phyloP scores from a whole-genome alignment of 2,113 vertebrate genomes.

The Isurus oxyrinchus region DNA sequence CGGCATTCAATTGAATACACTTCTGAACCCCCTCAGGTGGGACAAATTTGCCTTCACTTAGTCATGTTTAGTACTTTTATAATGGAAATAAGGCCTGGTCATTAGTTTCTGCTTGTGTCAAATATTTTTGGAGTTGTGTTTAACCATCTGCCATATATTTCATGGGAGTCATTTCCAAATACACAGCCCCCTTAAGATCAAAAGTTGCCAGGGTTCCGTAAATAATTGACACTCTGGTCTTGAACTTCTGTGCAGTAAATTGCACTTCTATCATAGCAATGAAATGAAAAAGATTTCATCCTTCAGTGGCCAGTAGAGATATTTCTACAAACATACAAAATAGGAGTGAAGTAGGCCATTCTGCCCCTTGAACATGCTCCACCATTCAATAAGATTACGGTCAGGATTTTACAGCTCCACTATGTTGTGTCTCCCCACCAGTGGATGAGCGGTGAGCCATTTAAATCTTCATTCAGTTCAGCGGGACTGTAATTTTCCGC shows the following conservation, averaged over 20 bases:
- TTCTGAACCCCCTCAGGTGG: not conserved
- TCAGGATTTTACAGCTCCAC: too few species aligned
- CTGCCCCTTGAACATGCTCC: too few species aligned
- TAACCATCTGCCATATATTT: not conserved
- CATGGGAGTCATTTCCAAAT: not conserved
- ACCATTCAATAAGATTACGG: too few species aligned
- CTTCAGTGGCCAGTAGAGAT: not conserved
- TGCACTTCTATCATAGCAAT: not conserved
- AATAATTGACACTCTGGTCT: not conserved
- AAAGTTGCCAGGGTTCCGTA: not conserved
- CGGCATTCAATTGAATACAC: not conserved
- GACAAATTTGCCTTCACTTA: not conserved
- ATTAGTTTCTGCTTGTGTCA: not conserved
- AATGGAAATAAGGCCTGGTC: not conserved
- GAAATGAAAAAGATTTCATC: not conserved
- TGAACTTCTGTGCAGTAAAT: not conserved
- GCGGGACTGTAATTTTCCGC: too few species aligned
- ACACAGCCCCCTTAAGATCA: not conserved
- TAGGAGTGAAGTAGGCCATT: too few species aligned
- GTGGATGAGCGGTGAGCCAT: too few species aligned
- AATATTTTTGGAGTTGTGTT: not conserved
- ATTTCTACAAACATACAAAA: too few species aligned
- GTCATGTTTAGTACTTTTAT: not conserved
- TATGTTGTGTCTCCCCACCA: too few species aligned
- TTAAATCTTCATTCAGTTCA: too few species aligned